phyloP scores from a whole-genome alignment of 2,888 invertebrate genomes.

The Campaea margaritaria region DNA sequence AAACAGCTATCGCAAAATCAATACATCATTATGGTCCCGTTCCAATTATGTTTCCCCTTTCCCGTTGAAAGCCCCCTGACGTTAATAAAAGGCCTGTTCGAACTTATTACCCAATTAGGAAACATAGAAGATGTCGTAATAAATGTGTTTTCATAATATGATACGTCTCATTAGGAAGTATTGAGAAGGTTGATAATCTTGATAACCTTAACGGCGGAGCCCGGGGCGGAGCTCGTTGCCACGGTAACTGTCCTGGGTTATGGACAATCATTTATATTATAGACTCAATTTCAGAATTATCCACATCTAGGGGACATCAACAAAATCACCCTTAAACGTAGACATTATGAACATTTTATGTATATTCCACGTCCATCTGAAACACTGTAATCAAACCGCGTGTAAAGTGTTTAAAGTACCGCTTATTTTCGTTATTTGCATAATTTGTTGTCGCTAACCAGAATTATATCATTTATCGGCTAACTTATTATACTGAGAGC shows the following conservation, averaged over 20 bases:
- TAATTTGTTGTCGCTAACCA: slow-evolving; percentile 53
- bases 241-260: slow-evolving; percentile 16
- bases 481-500: slow-evolving; percentile 17
- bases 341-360: slow-evolving; percentile 35
- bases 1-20: slow-evolving; percentile 15
- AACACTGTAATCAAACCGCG: slow-evolving; percentile 51
- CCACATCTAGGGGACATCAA: slow-evolving; percentile 21
- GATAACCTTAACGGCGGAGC: slow-evolving; percentile 23
- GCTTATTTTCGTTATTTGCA: slow-evolving; percentile 57
- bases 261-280: slow-evolving; percentile 8
- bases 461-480: slow-evolving; percentile 47
- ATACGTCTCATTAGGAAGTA: slow-evolving; percentile 32
- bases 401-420: slow-evolving; percentile 55
- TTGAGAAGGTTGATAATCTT: slow-evolving; percentile 27
- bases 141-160: slow-evolving; percentile 29
- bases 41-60: slow-evolving; percentile 7
- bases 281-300: slow-evolving; percentile 23
- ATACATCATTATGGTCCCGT: neutral
- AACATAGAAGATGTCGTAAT: slow-evolving; percentile 29
- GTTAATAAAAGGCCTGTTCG: slow-evolving; percentile 2
- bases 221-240: slow-evolving; percentile 11
- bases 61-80: neutral
- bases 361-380: slow-evolving; percentile 42
- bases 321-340: slow-evolving; percentile 24
- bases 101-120: slow-evolving; percentile 37